These are phyloP conservation scores for Acinonyx jubatus DNA, from an alignment of 2,113 vertebrate genomes.

Conservation along the genomic window DNA sequence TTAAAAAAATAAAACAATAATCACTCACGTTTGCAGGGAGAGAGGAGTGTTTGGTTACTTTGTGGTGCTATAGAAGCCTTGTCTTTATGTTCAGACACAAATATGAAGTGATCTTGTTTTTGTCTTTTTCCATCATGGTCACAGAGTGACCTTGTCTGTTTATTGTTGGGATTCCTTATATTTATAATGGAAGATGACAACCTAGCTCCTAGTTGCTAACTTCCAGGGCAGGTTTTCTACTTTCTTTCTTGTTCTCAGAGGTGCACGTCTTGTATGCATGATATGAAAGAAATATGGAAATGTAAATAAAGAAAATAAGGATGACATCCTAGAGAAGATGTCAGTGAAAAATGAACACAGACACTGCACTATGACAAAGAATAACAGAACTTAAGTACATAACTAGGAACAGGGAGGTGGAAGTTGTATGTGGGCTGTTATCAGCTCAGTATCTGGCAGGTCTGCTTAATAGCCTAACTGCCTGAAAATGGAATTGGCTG, in stretches of 20 bases:
- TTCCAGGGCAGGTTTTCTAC: not conserved
- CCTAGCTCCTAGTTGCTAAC: not conserved
- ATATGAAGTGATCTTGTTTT: not conserved
- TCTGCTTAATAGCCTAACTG: not conserved
- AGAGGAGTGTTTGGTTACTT: not conserved
- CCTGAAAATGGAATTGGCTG: not conserved
- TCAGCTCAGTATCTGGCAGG: not conserved
- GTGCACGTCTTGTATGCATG: not conserved
- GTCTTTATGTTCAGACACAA: not conserved
- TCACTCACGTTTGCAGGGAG: not conserved
- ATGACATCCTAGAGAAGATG: not conserved
- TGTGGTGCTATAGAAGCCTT: not conserved
- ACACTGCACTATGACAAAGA: not conserved
- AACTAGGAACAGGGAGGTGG: not conserved
- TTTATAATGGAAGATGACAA: not conserved
- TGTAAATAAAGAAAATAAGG: not conserved
- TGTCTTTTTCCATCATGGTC: not conserved
- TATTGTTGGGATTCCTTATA: not conserved
- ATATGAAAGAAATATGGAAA: not conserved
- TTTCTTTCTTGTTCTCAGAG: not conserved
- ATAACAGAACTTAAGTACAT: not conserved
- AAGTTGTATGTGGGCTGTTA: not conserved
- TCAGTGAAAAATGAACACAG: not conserved
- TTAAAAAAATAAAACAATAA: not conserved
- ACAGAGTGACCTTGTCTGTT: not conserved